phyloP scores from a whole-genome alignment of 2,888 invertebrate genomes.

The Lepidocyrtoides sp. region DNA sequence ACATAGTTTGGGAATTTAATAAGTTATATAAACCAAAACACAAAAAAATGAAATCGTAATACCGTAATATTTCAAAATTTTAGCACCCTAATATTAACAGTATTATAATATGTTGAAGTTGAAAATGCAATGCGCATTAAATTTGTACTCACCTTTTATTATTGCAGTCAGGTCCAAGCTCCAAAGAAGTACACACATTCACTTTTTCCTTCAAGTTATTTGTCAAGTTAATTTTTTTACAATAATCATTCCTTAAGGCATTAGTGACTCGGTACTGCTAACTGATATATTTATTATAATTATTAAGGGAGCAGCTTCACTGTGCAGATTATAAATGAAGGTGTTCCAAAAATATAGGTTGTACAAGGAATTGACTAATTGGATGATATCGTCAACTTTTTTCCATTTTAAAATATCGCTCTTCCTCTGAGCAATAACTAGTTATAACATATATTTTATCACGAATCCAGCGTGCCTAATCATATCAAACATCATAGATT shows the following conservation, averaged over 20 bases:
- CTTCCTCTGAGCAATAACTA: not conserved
- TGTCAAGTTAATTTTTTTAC: not conserved
- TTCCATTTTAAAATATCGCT: not conserved
- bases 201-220: not conserved
- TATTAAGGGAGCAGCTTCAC: too few relatives aligned
- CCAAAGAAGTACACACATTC: not conserved
- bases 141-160: not conserved
- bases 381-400: not conserved
- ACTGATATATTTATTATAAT: not conserved
- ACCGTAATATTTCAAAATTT: too few relatives aligned
- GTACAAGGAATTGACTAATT: not conserved
- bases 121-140: not conserved
- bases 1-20: too few relatives aligned
- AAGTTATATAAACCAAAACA: too few relatives aligned
- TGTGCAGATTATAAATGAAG: too few relatives aligned
- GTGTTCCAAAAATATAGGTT: not conserved
- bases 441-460: constrained; percentile 1
- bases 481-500: not conserved
- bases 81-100: too few relatives aligned
- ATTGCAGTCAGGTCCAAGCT: not conserved
- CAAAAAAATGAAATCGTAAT: too few relatives aligned
- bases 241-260: not conserved
- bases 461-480: constrained; percentile 8
- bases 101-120: too few relatives aligned
- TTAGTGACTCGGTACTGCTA: not conserved